These are phyloP conservation scores for Diachasmimorpha longicaudata DNA, from an alignment of 1,140 invertebrate genomes.

Conservation along the genomic window DNA sequence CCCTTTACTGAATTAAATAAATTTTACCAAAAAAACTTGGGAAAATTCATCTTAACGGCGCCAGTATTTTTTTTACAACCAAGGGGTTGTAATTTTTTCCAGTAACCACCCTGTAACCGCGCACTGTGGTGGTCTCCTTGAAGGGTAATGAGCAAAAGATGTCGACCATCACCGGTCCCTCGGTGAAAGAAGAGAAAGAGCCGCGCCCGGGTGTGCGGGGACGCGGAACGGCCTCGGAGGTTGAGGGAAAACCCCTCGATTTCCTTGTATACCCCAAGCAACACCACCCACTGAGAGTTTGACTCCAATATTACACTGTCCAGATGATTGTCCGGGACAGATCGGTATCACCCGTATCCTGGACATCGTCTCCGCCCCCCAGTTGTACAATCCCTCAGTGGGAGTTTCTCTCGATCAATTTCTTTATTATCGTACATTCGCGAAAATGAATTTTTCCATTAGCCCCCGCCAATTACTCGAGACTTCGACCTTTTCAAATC, in stretches of 20 bases:
- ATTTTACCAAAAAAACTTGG: too few relatives aligned
- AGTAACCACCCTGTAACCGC: too few relatives aligned
- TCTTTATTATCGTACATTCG: background rate
- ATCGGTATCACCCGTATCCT: background rate
- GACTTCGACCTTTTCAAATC: background rate
- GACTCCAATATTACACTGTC: constrained; percentile 18
- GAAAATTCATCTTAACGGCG: too few relatives aligned
- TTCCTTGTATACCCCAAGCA: constrained; percentile 37
- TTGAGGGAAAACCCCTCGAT: constrained; percentile 44
- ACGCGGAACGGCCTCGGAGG: constrained; percentile 58
- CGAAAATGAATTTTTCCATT: background rate
- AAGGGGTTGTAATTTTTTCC: too few relatives aligned
- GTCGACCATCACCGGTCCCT: background rate
- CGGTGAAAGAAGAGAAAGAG: constrained; percentile 36
- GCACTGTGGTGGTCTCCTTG: too few relatives aligned
- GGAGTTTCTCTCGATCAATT: background rate
- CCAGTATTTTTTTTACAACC: too few relatives aligned
- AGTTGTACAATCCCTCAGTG: background rate
- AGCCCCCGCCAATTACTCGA: background rate
- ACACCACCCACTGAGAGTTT: constrained; percentile 41
- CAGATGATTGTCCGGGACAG: constrained; percentile 20
- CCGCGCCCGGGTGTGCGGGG: constrained; percentile 56
- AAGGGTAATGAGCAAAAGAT: constrained; percentile 15
- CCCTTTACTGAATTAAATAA: too few relatives aligned
- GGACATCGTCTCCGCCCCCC: background rate